These are phyloP conservation scores for Sebastes nivosus DNA, from an alignment of 2,797 vertebrate species.

Conservation along the genomic window DNA sequence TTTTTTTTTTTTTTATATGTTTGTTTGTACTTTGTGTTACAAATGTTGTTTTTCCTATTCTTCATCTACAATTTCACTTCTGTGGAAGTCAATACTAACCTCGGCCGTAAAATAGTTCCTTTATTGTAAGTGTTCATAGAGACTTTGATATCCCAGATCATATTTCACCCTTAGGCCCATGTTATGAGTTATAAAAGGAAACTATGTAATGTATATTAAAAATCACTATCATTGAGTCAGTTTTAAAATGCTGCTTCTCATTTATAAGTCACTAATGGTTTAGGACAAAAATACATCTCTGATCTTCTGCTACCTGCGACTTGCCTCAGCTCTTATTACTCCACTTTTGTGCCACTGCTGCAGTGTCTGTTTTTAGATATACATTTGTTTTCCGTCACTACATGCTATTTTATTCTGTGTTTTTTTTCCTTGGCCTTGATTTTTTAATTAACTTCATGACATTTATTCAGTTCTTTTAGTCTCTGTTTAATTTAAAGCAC, in stretches of 20 bases:
- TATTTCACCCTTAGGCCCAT: not conserved
- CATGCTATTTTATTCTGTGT: not conserved
- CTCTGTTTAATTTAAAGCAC: not conserved
- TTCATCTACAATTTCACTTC: not conserved
- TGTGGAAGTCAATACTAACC: not conserved
- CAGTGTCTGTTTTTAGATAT: not conserved
- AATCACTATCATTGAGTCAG: not conserved
- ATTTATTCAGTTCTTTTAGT: not conserved
- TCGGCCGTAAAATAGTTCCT: not conserved
- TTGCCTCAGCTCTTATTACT: not conserved
- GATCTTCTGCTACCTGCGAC: not conserved
- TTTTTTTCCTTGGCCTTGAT: not conserved
- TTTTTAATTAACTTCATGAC: not conserved
- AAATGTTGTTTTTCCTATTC: too few relatives aligned
- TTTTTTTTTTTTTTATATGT: too few relatives aligned
- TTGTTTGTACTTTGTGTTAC: too few relatives aligned
- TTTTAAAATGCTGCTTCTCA: not conserved
- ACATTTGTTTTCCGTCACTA: not conserved
- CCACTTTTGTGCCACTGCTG: too few relatives aligned
- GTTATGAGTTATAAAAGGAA: not conserved
- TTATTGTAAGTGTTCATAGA: not conserved
- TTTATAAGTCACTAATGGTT: not conserved
- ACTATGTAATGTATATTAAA: constrained; percentile 3
- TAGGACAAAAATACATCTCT: not conserved
- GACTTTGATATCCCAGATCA: not conserved